phyloP scores from a whole-genome alignment of 2,888 invertebrate species.

The Meghimatium bilineatum region DNA sequence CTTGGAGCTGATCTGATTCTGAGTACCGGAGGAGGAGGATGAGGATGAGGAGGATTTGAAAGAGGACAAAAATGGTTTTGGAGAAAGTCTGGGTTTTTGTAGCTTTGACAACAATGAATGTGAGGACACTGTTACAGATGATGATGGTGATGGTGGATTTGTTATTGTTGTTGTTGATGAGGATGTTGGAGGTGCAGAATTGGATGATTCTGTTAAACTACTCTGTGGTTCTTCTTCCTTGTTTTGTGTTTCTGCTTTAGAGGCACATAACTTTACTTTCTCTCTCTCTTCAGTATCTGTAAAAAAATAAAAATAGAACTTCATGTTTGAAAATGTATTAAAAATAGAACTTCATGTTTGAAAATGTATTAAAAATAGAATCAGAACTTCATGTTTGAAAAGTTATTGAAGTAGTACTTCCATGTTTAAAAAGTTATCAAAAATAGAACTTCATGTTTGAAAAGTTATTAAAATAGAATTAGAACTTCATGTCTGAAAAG shows the following conservation, averaged over 20 bases:
- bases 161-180: not conserved
- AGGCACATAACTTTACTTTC: slow-evolving; percentile 37
- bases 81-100: slow-evolving; percentile 36
- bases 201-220: not conserved
- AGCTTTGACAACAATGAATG: slow-evolving; percentile 8
- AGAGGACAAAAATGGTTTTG: slow-evolving; percentile 38
- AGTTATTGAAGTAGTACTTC: too few species aligned
- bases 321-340: not conserved
- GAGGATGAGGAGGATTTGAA: slow-evolving; percentile 13
- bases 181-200: not conserved
- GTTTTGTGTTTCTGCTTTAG: slow-evolving; percentile 25
- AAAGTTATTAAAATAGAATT: too few species aligned
- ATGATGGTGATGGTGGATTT: not conserved
- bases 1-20: not conserved
- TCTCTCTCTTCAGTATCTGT: slow-evolving; percentile 47
- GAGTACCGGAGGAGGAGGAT: not conserved
- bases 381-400: too few species aligned
- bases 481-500: too few species aligned
- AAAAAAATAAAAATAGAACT: not conserved
- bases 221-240: slow-evolving; percentile 21
- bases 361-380: too few species aligned
- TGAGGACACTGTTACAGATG: not conserved
- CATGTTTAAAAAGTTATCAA: too few species aligned
- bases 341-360: too few species aligned
- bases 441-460: too few species aligned